These are phyloP conservation scores for Cairina moschata DNA, from an alignment of 2,113 vertebrate species.

Conservation along the genomic window DNA sequence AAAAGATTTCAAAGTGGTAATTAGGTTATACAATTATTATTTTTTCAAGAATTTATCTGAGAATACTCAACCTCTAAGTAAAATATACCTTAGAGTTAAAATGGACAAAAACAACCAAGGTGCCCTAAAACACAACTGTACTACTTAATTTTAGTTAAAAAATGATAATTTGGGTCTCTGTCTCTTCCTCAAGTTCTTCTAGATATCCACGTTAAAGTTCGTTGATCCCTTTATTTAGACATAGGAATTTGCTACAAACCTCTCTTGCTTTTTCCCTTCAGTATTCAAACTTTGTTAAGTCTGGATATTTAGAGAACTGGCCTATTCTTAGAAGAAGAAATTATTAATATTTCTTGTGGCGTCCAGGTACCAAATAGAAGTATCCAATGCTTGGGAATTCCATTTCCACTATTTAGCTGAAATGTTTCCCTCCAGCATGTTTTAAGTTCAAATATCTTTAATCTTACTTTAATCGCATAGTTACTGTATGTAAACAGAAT, in stretches of 20 bases:
- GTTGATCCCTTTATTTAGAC: neutral
- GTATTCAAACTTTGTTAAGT: neutral
- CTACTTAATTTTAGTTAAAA: neutral
- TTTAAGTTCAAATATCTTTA: neutral
- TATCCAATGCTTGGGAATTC: neutral
- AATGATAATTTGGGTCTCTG: neutral
- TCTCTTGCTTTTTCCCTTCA: neutral
- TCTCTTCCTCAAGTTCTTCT: neutral
- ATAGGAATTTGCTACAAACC: neutral
- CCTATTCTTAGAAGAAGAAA: slow-evolving; percentile 1
- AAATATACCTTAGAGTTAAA: neutral
- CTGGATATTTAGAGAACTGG: neutral
- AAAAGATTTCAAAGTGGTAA: neutral
- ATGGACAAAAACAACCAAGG: neutral
- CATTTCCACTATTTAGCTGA: neutral
- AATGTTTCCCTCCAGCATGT: neutral
- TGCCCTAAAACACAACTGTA: neutral
- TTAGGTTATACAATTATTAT: fast-evolving
- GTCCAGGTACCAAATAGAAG: neutral
- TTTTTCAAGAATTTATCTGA: neutral
- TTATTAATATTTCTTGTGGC: neutral
- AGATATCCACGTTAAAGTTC: neutral
- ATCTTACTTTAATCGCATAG: neutral
- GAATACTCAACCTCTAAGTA: neutral
- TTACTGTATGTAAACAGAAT: neutral